A percentile compares a stretch with the other conserved stretches of the same genome.
phyloP scores from a whole-genome alignment of 2,113 vertebrate genomes.

The Pollimyrus isidori region DNA sequence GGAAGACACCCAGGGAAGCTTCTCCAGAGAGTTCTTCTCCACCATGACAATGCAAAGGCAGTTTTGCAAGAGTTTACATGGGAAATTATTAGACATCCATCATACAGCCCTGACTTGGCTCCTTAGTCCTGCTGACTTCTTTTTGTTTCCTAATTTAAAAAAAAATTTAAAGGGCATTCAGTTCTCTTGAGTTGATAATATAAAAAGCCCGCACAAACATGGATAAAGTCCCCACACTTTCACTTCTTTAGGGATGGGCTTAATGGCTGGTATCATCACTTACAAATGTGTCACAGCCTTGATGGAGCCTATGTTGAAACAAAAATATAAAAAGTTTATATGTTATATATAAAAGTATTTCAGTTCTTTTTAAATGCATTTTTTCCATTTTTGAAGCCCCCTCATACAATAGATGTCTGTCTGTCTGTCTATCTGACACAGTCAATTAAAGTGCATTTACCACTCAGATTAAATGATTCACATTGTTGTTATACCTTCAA shows the following conservation, averaged over 20 bases:
- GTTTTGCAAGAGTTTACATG: not conserved
- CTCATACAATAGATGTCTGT: too few species aligned
- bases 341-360: too few species aligned
- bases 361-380: too few species aligned
- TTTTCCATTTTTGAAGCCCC: too few species aligned
- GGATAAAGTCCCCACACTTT: not conserved
- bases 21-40: not conserved
- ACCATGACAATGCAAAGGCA: not conserved
- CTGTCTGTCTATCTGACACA: too few species aligned
- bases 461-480: slow-evolving; percentile 47
- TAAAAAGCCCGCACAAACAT: not conserved
- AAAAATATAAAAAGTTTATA: not conserved
- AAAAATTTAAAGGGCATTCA: not conserved
- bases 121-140: not conserved
- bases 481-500: slow-evolving; percentile 55
- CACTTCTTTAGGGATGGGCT: not conserved
- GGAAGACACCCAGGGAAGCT: not conserved
- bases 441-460: slow-evolving; percentile 29
- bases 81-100: not conserved
- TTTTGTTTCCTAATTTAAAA: not conserved
- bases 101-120: not conserved
- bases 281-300: not conserved
- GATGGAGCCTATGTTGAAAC: not conserved
- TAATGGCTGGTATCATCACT: not conserved
- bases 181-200: not conserved